Conservation (phyloP, 2,113 vertebrate genomes). For the Eclectus roratus region DNA sequence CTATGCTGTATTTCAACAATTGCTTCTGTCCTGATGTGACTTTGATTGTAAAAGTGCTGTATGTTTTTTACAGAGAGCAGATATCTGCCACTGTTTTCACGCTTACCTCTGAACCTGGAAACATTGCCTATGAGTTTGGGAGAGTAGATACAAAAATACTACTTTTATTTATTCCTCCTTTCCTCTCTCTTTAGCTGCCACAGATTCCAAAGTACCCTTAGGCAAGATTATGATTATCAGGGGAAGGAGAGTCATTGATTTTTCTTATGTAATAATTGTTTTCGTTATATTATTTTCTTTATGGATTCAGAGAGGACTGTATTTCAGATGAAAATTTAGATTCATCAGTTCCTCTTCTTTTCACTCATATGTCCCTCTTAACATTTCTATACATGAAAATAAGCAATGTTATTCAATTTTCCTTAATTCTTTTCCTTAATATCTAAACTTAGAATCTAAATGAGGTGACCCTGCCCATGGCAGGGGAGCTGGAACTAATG, state of each 20-base stretch:
- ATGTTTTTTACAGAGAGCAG: neutral
- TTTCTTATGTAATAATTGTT: neutral
- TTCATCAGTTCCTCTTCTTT: neutral
- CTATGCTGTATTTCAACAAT: neutral
- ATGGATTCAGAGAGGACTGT: neutral
- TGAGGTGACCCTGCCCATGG: neutral
- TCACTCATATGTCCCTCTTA: neutral
- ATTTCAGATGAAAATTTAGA: neutral
- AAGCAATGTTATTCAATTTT: neutral
- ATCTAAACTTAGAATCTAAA: neutral
- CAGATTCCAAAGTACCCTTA: neutral
- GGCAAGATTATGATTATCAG: neutral
- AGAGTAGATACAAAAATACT: neutral
- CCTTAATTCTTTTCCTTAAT: neutral
- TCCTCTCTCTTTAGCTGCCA: neutral
- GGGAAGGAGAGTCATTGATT: neutral
- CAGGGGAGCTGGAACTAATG: neutral
- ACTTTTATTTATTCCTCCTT: neutral
- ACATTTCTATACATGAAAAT: neutral
- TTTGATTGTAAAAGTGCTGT: neutral
- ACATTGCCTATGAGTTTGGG: neutral
- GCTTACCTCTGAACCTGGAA: neutral
- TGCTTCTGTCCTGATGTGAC: neutral
- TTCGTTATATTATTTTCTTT: neutral
- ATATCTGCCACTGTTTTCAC: neutral